Evolutionary conservation across 2,888 invertebrate genomes (phyloP), one percentile per base, ranked within the genome.

Genomic region (Smittia aterrima): DNA sequence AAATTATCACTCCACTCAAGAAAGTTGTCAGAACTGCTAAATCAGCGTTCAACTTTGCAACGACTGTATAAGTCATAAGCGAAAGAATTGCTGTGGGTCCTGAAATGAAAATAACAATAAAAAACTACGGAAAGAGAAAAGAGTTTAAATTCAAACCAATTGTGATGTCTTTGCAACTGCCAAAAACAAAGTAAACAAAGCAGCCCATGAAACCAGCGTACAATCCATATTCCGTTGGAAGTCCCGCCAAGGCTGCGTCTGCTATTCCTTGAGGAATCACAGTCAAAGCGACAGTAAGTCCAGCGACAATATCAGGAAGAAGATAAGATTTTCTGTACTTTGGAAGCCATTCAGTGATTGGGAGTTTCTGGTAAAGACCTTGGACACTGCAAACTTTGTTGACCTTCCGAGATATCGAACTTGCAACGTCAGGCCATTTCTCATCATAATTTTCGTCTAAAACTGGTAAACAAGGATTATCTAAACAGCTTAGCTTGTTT

Each of bases 141-240:
- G 32, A 9, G 11, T 7, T 4, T n/a, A 13, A 47, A 11, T 16
- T 4, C 53, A 6, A 2, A 47, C 53, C 68, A 6, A 93, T 89
- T 73, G 92, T 90, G 0, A 91, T 88, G 78, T 92, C 90, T 80
- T 92, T 92, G 78, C 90, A 90, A 75, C 93, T 93, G 16, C 96
- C 96, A 79, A 97, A 89, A 76, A 95, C 84, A 25, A 93, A 89
- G 84, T 97, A 97, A 54, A 95, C 87, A 84, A 96, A 95, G 82
- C 94, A 93, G 1, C 94, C 95, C 90, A 96, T 92, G 85, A 96
- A 96, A 0, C 95, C 92, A 0, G 96, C 95, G 84, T 96, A 97
- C 2, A 97, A 86, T 0, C 97, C 97, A 83, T 95, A 94, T 88
- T 82, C 81, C 58, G 88, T 85, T 0, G 88, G 85, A 2, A 91